Percentiles rank a stretch among this genome's conserved stretches.
phyloP scores from a whole-genome alignment of 2,113 vertebrate genomes.

The Prionailurus viverrinus region DNA sequence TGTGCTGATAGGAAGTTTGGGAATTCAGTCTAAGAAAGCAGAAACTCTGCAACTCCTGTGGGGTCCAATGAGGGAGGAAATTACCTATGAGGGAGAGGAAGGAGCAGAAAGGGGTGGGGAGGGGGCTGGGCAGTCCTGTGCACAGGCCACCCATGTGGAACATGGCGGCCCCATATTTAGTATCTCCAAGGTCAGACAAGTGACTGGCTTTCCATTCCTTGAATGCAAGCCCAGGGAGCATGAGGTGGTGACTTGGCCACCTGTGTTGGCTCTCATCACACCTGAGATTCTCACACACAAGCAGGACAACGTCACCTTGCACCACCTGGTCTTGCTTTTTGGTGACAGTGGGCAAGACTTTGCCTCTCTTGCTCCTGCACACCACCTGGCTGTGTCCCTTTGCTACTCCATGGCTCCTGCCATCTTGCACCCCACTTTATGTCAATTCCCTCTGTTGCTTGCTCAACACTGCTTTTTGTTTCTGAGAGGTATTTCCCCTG shows the following conservation, averaged over 20 bases:
- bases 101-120: not conserved
- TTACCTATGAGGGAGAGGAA: not conserved
- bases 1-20: rapidly evolving
- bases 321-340: not conserved
- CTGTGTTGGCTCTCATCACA: not conserved
- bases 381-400: not conserved
- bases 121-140: not conserved
- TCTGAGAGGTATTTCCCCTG: not conserved
- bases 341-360: not conserved
- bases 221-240: not conserved
- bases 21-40: too few species aligned
- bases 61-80: not conserved
- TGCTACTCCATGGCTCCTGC: too few species aligned
- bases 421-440: not conserved
- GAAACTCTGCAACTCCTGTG: not conserved
- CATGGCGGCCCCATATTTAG: not conserved
- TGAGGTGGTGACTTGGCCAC: not conserved
- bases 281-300: not conserved
- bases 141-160: too few species aligned
- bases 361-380: not conserved
- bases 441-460: too few species aligned
- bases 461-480: not conserved
- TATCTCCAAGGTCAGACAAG: not conserved
- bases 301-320: not conserved
- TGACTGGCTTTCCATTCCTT: too few species aligned